A percentile compares a stretch with the other conserved stretches of the same genome.
These are phyloP conservation scores for Cisticola juncidis DNA, from an alignment of 2,113 vertebrate species.

Conservation along the genomic window DNA sequence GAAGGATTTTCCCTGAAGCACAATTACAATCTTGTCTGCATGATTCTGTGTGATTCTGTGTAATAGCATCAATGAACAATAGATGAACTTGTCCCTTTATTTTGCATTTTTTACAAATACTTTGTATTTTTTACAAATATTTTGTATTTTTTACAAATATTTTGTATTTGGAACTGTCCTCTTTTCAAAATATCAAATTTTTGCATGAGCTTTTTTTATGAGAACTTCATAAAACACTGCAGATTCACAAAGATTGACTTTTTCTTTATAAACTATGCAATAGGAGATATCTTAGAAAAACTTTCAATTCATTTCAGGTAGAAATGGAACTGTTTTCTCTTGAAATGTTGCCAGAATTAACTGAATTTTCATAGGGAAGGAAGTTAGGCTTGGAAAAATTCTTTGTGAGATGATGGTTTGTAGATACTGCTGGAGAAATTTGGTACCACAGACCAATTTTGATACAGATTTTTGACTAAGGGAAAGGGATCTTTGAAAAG, in stretches of 20 bases:
- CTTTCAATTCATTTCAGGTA: background rate
- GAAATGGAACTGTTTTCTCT: background rate
- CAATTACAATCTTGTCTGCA: background rate
- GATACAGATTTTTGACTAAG: background rate
- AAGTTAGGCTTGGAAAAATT: background rate
- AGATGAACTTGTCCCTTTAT: background rate
- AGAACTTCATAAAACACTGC: background rate
- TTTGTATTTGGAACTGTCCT: background rate
- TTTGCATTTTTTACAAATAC: background rate
- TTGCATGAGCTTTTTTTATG: background rate
- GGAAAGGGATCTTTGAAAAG: background rate
- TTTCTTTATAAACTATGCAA: background rate
- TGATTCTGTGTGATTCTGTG: background rate
- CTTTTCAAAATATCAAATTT: background rate
- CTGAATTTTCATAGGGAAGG: background rate
- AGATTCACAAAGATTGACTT: background rate
- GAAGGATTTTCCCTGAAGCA: background rate
- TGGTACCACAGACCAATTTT: background rate
- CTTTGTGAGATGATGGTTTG: background rate
- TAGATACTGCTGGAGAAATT: background rate
- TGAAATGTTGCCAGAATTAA: background rate
- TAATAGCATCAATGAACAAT: background rate
- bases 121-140: no score
- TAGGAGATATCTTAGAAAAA: background rate
- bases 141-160: background rate